Base-by-base conservation (phyloP, 1,140 invertebrate species). In the Cotesia glomerata region DNA sequence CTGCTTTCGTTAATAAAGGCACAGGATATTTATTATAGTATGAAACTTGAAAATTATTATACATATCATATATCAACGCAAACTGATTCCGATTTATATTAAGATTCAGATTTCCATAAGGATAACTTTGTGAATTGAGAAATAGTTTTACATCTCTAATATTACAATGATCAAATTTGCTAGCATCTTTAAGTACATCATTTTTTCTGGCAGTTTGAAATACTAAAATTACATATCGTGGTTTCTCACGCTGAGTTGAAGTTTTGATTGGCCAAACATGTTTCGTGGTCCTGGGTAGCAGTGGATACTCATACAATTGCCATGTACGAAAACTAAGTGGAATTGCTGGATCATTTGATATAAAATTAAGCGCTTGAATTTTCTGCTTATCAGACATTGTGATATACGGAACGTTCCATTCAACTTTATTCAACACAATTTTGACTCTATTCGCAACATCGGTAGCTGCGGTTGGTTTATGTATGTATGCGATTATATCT, bases 231-330 rank as follows among this genome's bases (percentile, higher is more conserved):
- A 26, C 26, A 34, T 74, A 76, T 69, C 75, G 64, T 34, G 75
- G 73, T 68, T 69, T 75, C 69, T 69, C 63, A 1, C 73, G 64
- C 13, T 63, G 61, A 49, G 39, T n/a, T n/a, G n/a, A n/a, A n/a
- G 51, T 62, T 32, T 59, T 70, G n/a, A 73, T 45, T 7, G 77
- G 65, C 81, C 82, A 84, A 5, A 74, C 66, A 73, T 78, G 77
- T 39, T 78, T 72, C 3, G 52, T 71, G 0, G 74, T 76, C 61
- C 39, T 26, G 16, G 82, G 78, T 58, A 83, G 66, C 8, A 73
- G 14, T 11, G 80, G 79, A 76, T 81, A 82, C 68, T 82, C 78
- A 81, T 75, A 26, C 3, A 26, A 26, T 26, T 26, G 26, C 26
- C 26, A 26, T 26, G 26, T 26, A 2, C 26, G 26, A 69, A 81